A percentile compares a stretch with the other conserved stretches of the same genome.
Conservation (phyloP, 30 jellyfish, hydroid and myxozoan genomes). For the Aurelia sp. region DNA sequence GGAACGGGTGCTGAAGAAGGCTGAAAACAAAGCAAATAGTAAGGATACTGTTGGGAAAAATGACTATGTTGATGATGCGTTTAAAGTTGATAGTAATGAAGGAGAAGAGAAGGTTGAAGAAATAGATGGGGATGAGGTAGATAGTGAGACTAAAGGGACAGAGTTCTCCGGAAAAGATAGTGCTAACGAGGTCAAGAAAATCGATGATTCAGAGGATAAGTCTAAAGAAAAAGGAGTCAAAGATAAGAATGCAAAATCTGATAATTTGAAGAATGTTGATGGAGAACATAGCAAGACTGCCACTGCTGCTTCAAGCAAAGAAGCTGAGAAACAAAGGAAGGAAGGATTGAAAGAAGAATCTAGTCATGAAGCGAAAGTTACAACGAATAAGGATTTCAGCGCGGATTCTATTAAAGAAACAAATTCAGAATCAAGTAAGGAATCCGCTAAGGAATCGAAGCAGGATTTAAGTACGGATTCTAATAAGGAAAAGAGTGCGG, state of each 20-base stretch:
- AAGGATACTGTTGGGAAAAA: slow-evolving; percentile 4
- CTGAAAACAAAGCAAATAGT: not conserved
- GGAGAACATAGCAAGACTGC: not conserved
- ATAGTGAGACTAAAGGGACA: not conserved
- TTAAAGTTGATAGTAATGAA: not conserved
- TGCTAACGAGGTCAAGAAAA: not conserved
- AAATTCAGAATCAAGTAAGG: too few species aligned
- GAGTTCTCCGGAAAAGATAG: not conserved
- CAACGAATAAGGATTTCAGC: too few species aligned
- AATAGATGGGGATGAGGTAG: not conserved
- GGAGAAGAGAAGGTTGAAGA: not conserved
- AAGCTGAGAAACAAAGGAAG: too few species aligned
- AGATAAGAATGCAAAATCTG: not conserved
- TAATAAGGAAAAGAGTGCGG: too few species aligned
- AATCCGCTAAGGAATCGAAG: too few species aligned
- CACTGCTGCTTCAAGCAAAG: too few species aligned
- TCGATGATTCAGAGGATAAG: not conserved
- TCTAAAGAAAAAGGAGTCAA: slow-evolving; percentile 9
- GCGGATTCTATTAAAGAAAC: too few species aligned
- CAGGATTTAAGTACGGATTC: too few species aligned
- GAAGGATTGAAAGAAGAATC: too few species aligned
- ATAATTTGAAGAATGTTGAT: not conserved
- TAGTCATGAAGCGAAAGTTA: too few species aligned
- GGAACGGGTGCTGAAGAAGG: not conserved
- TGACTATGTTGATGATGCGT: not conserved